Conservation (phyloP, 2,113 vertebrate genomes). For the Anguilla japonica region DNA sequence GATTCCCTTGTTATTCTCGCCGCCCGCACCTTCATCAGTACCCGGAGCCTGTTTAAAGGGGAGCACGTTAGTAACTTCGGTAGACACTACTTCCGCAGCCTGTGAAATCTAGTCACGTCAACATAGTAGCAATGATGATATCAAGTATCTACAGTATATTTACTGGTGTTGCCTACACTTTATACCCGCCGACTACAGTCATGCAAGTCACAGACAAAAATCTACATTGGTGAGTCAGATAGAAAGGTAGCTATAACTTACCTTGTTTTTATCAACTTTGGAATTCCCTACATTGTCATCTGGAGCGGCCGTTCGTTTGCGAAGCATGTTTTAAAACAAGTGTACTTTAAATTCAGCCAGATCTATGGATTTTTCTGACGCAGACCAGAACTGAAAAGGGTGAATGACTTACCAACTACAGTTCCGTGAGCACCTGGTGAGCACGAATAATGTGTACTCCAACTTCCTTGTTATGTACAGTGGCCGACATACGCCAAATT, state of each 20-base stretch:
- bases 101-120: too few species aligned
- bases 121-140: too few species aligned
- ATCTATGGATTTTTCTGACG: not conserved
- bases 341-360: not conserved
- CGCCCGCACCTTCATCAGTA: not conserved
- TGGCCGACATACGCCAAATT: slow-evolving; percentile 1
- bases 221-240: not conserved
- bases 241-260: not conserved
- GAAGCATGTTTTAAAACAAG: slow-evolving; percentile 53
- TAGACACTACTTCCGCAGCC: not conserved
- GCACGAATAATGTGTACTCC: not conserved
- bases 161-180: too few species aligned
- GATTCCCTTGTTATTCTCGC: slow-evolving; percentile 37
- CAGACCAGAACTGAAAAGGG: not conserved
- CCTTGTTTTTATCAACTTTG: slow-evolving; percentile 56
- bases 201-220: not conserved
- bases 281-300: slow-evolving; percentile 39
- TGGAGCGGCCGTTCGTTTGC: slow-evolving; percentile 56
- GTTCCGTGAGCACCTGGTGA: not conserved
- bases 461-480: slow-evolving; percentile 15
- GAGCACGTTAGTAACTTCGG: not conserved
- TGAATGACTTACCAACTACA: too few species aligned
- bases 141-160: too few species aligned
- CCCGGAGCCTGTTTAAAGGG: not conserved
- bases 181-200: too few species aligned